A percentile compares a stretch with the other conserved stretches of the same genome.
These are phyloP conservation scores for Anticlea derivata DNA, from an alignment of 2,888 invertebrate genomes.

Conservation along the genomic window DNA sequence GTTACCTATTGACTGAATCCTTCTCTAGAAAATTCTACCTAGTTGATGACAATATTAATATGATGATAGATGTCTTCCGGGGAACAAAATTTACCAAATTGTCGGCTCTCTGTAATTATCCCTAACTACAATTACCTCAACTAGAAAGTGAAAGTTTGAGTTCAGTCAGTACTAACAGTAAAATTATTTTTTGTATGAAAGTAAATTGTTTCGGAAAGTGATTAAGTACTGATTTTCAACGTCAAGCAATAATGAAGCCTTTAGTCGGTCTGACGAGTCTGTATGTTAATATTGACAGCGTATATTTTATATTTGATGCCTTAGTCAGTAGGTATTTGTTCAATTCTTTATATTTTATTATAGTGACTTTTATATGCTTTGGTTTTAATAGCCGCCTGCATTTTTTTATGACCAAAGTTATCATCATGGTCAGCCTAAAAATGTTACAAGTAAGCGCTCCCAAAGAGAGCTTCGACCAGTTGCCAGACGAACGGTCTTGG, in stretches of 20 bases:
- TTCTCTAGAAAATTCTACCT: not conserved
- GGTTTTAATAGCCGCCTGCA: not conserved
- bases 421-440: no score
- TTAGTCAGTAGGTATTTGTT: constrained; percentile 19
- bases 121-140: no score
- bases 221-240: no score
- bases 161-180: constrained; percentile 20
- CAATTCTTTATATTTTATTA: not conserved
- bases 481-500: no score
- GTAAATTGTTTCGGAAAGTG: constrained; percentile 40
- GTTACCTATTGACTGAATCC: constrained; percentile 12
- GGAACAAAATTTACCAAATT: not conserved
- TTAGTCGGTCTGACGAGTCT: constrained; percentile 61
- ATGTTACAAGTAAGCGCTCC: no score
- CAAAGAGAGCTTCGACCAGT: no score
- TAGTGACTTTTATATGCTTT: not conserved
- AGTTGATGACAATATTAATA: no score
- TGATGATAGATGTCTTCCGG: no score
- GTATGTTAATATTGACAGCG: constrained; percentile 36
- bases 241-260: constrained; percentile 74
- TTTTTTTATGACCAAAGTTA: not conserved
- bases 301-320: constrained; percentile 19
- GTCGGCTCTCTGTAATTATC: constrained; percentile 10
- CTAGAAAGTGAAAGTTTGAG: not conserved
- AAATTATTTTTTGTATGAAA: constrained; percentile 37